Percentiles rank a stretch among this genome's conserved stretches.
Evolutionary conservation across 2,888 invertebrate species (phyloP).

Genomic region (Crematogaster levior): DNA sequence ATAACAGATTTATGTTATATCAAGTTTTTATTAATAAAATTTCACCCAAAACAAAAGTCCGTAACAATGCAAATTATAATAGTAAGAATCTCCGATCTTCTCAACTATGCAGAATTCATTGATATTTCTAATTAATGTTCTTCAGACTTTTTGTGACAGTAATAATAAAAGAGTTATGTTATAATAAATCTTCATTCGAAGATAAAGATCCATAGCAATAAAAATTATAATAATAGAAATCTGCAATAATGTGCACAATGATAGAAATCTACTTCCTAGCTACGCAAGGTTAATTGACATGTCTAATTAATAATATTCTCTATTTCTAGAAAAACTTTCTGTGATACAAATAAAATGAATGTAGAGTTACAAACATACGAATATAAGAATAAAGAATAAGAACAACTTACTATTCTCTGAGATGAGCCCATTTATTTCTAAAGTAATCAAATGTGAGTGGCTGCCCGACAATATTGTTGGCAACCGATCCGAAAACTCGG

Average conservation of each 20-base stretch:
- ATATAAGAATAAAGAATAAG: background rate
- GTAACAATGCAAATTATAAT: too few species aligned
- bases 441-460: constrained; percentile 93
- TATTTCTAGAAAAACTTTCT: background rate
- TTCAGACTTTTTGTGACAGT: too few species aligned
- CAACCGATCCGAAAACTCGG: constrained; percentile 92
- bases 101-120: too few species aligned
- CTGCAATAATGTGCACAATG: too few species aligned
- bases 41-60: background rate
- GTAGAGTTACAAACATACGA: background rate
- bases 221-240: background rate
- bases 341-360: background rate
- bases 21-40: background rate
- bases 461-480: constrained; percentile 92
- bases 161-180: too few species aligned
- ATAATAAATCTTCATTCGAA: too few species aligned
- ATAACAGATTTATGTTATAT: constrained; percentile 9
- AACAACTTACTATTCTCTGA: constrained; percentile 91
- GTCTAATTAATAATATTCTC: background rate
- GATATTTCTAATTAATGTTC: too few species aligned
- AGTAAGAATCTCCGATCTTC: too few species aligned
- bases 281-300: background rate
- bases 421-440: constrained; percentile 91
- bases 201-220: too few species aligned
- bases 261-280: background rate